A percentile compares a stretch with the other conserved stretches of the same genome.
phyloP scores from a whole-genome alignment of 2,888 invertebrate genomes.

The Onthophagus sagittarius region DNA sequence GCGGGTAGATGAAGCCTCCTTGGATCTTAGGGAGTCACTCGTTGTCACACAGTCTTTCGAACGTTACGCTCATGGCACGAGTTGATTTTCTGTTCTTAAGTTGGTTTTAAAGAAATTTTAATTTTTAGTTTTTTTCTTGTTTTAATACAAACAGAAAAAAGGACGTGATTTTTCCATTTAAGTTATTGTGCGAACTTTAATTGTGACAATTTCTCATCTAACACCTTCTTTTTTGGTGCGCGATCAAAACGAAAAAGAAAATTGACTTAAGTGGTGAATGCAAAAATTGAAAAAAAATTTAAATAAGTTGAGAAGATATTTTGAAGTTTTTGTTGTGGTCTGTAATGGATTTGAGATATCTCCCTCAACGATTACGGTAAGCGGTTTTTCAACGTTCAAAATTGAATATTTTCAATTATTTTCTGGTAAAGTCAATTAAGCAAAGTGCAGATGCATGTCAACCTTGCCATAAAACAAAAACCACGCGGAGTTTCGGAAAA shows the following conservation, averaged over 20 bases:
- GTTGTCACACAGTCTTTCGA: not conserved
- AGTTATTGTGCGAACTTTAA: too few relatives aligned
- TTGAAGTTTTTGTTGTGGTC: not conserved
- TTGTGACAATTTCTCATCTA: too few relatives aligned
- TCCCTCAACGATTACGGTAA: not conserved
- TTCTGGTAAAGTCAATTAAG: conserved; percentile 24
- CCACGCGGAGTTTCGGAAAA: too few relatives aligned
- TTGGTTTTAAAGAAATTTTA: not conserved
- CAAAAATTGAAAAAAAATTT: not conserved
- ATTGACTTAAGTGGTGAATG: not conserved
- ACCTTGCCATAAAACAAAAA: conserved; percentile 23
- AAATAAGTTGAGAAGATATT: not conserved
- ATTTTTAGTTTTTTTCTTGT: not conserved
- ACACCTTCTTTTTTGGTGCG: too few relatives aligned
- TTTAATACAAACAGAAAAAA: not conserved
- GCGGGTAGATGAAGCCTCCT: conserved; percentile 4
- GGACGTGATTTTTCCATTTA: too few relatives aligned
- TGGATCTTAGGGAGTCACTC: not conserved
- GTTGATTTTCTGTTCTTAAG: not conserved
- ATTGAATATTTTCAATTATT: not conserved
- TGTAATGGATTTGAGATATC: not conserved
- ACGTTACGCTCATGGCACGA: not conserved
- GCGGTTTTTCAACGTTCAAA: not conserved
- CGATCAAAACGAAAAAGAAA: not conserved
- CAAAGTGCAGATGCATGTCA: conserved; percentile 34